A percentile compares a stretch with the other conserved stretches of the same genome.
These are phyloP conservation scores for Pluvianellus socialis DNA, from an alignment of 2,113 vertebrate genomes.

Conservation along the genomic window DNA sequence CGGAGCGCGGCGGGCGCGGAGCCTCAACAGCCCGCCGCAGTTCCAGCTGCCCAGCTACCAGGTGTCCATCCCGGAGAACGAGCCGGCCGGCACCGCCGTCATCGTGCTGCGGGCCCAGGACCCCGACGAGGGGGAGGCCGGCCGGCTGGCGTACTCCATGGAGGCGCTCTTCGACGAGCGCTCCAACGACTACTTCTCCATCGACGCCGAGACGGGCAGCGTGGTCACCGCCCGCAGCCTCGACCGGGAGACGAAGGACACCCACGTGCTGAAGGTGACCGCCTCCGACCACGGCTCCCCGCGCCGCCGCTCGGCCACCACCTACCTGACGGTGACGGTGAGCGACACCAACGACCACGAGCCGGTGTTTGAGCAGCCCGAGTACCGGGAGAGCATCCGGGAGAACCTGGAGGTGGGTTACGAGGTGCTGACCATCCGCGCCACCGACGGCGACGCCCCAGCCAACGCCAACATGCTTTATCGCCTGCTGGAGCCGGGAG, in stretches of 20 bases:
- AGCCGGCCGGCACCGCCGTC: constrained; percentile 85
- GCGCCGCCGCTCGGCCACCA: constrained; percentile 78
- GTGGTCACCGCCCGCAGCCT: constrained; percentile 84
- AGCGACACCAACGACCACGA: constrained; percentile 93
- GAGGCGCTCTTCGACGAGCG: constrained; percentile 90
- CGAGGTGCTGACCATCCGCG: constrained; percentile 92
- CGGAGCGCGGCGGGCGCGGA: constrained; percentile 70
- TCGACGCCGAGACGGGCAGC: constrained; percentile 82
- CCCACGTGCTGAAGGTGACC: constrained; percentile 89
- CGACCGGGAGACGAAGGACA: constrained; percentile 94
- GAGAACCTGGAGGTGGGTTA: constrained; percentile 95
- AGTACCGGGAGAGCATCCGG: constrained; percentile 87
- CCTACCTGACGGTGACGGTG: constrained; percentile 90
- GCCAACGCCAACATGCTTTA: constrained; percentile 96
- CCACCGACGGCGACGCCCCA: constrained; percentile 90
- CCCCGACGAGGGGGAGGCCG: constrained; percentile 87
- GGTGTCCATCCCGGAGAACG: constrained; percentile 91
- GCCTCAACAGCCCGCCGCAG: constrained; percentile 81
- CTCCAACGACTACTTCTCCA: constrained; percentile 88
- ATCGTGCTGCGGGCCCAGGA: constrained; percentile 89
- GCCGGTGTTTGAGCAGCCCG: constrained; percentile 89
- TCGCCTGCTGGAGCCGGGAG: constrained; percentile 83
- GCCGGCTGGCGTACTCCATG: constrained; percentile 89
- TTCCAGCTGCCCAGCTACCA: constrained; percentile 93
- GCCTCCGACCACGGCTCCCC: constrained; percentile 85